Evolutionary conservation across 1,140 invertebrate genomes (phyloP).

Genomic region (Pachypsylla venusta): DNA sequence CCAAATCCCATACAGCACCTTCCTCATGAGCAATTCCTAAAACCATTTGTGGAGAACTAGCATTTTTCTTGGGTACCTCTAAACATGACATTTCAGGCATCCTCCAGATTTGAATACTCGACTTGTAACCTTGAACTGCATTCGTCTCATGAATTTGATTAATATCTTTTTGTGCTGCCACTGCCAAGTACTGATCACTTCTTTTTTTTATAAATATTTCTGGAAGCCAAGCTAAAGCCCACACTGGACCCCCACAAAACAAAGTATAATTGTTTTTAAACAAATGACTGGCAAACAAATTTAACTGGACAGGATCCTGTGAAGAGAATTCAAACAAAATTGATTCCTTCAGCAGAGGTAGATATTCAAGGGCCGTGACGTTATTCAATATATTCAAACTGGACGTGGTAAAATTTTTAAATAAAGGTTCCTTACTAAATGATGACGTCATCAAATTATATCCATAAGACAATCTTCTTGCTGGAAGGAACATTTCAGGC

Average conservation of each 20-base stretch:
- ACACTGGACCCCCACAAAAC: conserved; percentile 44
- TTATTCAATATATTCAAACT: background rate
- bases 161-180: conserved; percentile 35
- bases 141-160: conserved; percentile 31
- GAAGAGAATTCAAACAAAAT: background rate
- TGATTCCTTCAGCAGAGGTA: conserved; percentile 5
- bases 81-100: conserved; percentile 27
- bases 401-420: too few species aligned
- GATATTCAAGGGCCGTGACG: background rate
- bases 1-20: conserved; percentile 50
- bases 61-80: conserved; percentile 4
- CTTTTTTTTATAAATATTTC: background rate
- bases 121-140: conserved; percentile 30
- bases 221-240: conserved; percentile 40
- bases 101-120: conserved; percentile 44
- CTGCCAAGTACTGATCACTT: conserved; percentile 33
- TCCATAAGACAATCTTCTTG: too few species aligned
- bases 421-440: too few species aligned
- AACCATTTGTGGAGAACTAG: conserved; percentile 8
- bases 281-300: background rate
- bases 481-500: too few species aligned
- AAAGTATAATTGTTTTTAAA: conserved; percentile 23
- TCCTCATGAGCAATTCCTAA: conserved; percentile 39
- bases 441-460: too few species aligned
- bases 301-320: background rate